These are phyloP conservation scores for Thunnus thynnus DNA, from an alignment of 2,113 vertebrate genomes.

Conservation along the genomic window DNA sequence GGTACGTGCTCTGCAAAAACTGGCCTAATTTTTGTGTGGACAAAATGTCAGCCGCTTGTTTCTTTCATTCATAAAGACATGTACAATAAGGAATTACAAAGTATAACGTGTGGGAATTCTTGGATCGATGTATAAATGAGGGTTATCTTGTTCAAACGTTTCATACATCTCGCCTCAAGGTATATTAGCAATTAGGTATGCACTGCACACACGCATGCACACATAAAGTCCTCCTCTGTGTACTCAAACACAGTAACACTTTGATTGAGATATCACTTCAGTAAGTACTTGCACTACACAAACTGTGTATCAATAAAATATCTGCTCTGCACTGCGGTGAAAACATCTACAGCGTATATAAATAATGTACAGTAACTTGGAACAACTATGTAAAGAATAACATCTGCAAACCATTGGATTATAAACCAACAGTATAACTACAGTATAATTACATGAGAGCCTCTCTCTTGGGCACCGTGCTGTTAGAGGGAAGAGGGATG, in stretches of 20 bases:
- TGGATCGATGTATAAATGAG: constrained; percentile 57
- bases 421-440: constrained; percentile 73
- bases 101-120: constrained; percentile 22
- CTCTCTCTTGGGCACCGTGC: constrained; percentile 67
- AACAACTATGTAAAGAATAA: constrained; percentile 71
- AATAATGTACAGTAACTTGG: constrained; percentile 63
- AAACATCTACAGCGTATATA: constrained; percentile 44
- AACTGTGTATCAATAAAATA: constrained; percentile 39
- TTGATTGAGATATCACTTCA: constrained; percentile 25
- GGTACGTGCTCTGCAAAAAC: constrained; percentile 53
- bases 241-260: constrained; percentile 20
- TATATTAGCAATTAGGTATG: constrained; percentile 52
- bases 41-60: constrained; percentile 42
- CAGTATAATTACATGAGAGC: constrained; percentile 77
- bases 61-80: neutral
- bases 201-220: constrained; percentile 7
- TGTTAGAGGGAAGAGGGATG: constrained; percentile 72
- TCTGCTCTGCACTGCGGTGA: constrained; percentile 45
- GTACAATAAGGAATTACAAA: constrained; percentile 22
- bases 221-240: neutral
- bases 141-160: constrained; percentile 59
- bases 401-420: constrained; percentile 75
- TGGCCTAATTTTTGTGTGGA: constrained; percentile 42
- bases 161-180: constrained; percentile 56
- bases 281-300: neutral